These are phyloP conservation scores for Crenichthys baileyi DNA, from an alignment of 2,797 vertebrate species.

Conservation along the genomic window DNA sequence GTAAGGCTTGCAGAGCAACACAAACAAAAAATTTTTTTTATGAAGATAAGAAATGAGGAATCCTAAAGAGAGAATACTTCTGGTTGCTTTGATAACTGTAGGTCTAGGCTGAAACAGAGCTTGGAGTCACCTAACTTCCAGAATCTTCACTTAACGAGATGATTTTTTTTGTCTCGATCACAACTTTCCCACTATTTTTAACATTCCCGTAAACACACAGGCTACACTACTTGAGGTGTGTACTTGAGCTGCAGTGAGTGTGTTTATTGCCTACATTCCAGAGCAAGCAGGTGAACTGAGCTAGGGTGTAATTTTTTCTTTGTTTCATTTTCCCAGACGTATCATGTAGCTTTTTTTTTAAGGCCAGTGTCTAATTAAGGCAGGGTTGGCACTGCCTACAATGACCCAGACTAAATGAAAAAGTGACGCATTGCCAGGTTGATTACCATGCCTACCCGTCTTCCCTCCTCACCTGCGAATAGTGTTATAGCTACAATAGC, in stretches of 20 bases:
- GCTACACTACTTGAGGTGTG: slow-evolving; percentile 3
- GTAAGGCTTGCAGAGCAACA: slow-evolving; percentile 65
- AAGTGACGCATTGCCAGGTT: slow-evolving; percentile 30
- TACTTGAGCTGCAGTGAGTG: slow-evolving; percentile 23
- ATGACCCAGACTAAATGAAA: slow-evolving; percentile 58
- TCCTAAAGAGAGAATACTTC: background rate
- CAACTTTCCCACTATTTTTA: slow-evolving; percentile 2
- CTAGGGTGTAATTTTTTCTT: slow-evolving; percentile 31
- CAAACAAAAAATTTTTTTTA: background rate
- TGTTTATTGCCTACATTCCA: slow-evolving; percentile 71
- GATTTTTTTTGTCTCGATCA: background rate
- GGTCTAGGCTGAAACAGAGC: background rate
- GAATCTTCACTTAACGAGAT: background rate
- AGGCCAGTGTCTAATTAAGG: slow-evolving; percentile 19
- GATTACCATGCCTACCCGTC: slow-evolving; percentile 23
- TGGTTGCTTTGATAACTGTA: background rate
- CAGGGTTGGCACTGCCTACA: slow-evolving; percentile 26
- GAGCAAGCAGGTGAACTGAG: slow-evolving; percentile 46
- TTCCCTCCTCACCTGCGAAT: slow-evolving; percentile 27
- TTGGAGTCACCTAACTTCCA: no score
- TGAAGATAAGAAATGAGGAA: background rate
- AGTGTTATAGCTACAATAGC: slow-evolving; percentile 54
- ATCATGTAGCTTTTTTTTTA: slow-evolving; percentile 57
- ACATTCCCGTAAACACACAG: background rate
- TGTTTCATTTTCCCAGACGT: slow-evolving; percentile 64